Percentiles rank a stretch among this genome's conserved stretches.
Evolutionary conservation across 1,140 invertebrate species (phyloP).

Genomic region (Rhyzopertha dominica): DNA sequence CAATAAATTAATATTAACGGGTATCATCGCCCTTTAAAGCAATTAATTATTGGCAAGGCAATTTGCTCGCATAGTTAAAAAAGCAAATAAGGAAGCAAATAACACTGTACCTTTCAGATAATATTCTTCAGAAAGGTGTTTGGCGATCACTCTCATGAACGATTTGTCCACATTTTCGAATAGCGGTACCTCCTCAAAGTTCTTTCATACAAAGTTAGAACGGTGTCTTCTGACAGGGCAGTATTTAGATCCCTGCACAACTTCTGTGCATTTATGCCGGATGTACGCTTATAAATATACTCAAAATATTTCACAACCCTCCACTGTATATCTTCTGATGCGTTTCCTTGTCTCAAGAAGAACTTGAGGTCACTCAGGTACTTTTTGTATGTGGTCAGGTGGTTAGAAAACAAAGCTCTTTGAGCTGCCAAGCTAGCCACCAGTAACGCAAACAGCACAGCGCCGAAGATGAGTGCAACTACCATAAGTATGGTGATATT

Average conservation of each 20-base stretch:
- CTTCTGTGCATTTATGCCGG: not conserved
- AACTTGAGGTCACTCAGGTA: not conserved
- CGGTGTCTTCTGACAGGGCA: not conserved
- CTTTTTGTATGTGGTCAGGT: not conserved
- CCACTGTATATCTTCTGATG: too few relatives aligned
- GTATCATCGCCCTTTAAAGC: too few relatives aligned
- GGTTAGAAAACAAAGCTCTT: not conserved
- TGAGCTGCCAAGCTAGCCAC: not conserved
- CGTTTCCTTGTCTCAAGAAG: not conserved
- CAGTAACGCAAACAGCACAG: not conserved
- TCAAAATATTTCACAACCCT: not conserved
- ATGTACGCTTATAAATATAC: not conserved
- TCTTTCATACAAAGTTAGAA: not conserved
- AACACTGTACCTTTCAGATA: not conserved
- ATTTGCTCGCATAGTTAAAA: too few relatives aligned
- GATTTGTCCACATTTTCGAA: conserved; percentile 2
- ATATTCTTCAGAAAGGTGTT: not conserved
- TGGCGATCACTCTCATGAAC: not conserved
- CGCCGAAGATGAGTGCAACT: not conserved
- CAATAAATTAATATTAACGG: too few relatives aligned
- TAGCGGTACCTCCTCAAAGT: not conserved
- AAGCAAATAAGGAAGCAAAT: too few relatives aligned
- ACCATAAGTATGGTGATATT: not conserved
- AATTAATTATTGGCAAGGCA: too few relatives aligned
- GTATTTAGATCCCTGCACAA: not conserved